Evolutionary conservation across 2,113 vertebrate genomes (phyloP).

Genomic region (Mormyrus iriodes): DNA sequence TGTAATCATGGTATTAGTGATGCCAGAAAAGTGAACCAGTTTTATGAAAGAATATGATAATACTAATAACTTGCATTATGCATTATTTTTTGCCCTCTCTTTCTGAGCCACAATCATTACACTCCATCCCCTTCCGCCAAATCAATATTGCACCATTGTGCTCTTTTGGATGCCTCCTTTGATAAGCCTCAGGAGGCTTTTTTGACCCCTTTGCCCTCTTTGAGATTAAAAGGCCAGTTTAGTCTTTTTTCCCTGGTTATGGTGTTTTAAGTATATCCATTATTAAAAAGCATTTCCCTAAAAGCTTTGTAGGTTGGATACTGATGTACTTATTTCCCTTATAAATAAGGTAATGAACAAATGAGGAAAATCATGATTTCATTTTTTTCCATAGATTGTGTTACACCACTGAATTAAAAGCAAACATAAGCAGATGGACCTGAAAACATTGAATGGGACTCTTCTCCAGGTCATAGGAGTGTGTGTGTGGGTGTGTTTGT

Average conservation of each 20-base stretch:
- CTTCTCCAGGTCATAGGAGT: background rate
- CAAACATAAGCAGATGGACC: background rate
- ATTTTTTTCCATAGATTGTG: background rate
- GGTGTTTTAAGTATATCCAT: background rate
- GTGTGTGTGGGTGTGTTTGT: background rate
- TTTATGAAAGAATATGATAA: background rate
- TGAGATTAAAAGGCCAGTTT: constrained; percentile 10
- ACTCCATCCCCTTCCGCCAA: background rate
- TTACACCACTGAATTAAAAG: background rate
- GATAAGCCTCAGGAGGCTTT: constrained; percentile 19
- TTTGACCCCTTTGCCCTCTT: constrained; percentile 19
- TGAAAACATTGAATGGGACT: background rate
- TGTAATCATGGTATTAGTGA: background rate
- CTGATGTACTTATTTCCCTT: background rate
- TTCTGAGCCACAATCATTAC: background rate
- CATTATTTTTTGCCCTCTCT: background rate
- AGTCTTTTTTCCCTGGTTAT: background rate
- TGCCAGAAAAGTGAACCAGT: background rate
- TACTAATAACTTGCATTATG: background rate
- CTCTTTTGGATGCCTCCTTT: background rate
- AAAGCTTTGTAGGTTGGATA: background rate
- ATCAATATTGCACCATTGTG: background rate
- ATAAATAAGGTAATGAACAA: background rate
- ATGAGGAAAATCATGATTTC: background rate
- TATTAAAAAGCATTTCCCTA: background rate